A percentile compares a stretch with the other conserved stretches of the same genome.
Conservation (phyloP, 2,888 invertebrate genomes). For the Platycnemis pennipes region DNA sequence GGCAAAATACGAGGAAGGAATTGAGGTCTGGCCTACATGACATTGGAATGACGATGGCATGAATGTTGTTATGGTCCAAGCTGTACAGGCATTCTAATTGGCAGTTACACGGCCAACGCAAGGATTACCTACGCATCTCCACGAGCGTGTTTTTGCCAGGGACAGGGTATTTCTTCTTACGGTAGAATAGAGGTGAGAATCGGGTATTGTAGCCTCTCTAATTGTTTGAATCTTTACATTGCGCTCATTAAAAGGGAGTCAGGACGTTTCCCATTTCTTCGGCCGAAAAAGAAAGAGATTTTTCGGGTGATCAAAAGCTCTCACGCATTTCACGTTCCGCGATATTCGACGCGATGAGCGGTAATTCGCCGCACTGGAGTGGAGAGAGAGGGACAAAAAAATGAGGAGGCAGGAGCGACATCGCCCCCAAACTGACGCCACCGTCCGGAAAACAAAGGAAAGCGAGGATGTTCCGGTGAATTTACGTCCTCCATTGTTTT, state of each 20-base stretch:
- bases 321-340: neutral
- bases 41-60: too few relatives aligned
- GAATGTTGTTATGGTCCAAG: too few relatives aligned
- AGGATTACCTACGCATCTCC: too few relatives aligned
- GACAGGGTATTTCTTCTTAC: too few relatives aligned
- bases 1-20: too few relatives aligned
- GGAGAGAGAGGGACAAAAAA: neutral
- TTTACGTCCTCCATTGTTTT: slow-evolving; percentile 24
- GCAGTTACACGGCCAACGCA: too few relatives aligned
- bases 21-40: too few relatives aligned
- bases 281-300: neutral
- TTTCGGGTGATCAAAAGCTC: neutral
- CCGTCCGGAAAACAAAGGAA: slow-evolving; percentile 1
- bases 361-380: neutral
- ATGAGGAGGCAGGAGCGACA: neutral
- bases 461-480: neutral
- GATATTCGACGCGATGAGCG: neutral
- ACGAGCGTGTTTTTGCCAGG: too few relatives aligned
- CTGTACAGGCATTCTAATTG: too few relatives aligned
- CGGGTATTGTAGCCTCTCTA: neutral
- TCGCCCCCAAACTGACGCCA: slow-evolving; percentile 14
- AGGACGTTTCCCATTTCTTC: neutral
- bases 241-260: neutral
- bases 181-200: too few relatives aligned
- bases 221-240: neutral